A percentile compares a stretch with the other conserved stretches of the same genome.
phyloP scores from a whole-genome alignment of 2,797 vertebrate species.

The Sphenopsis melanotis region DNA sequence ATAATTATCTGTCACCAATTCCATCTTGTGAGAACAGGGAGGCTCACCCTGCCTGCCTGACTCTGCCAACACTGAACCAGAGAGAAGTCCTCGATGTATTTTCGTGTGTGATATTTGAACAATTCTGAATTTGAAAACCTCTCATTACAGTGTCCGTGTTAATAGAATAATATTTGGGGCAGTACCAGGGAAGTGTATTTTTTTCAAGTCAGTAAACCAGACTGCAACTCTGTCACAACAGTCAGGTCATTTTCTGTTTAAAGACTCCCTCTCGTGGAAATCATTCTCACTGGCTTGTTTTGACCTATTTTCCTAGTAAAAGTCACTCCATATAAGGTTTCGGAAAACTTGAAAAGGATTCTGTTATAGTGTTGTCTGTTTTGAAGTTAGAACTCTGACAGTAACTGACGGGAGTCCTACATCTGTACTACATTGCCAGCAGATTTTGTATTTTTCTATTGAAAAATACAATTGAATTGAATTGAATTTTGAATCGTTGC shows the following conservation, averaged over 20 bases:
- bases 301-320: constrained; percentile 31
- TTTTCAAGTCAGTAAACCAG: neutral
- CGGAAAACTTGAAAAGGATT: neutral
- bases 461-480: too few species aligned
- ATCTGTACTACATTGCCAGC: neutral
- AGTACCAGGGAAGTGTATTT: neutral
- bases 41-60: accelerated
- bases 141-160: neutral
- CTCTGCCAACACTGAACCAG: neutral
- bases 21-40: neutral
- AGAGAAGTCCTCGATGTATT: accelerated
- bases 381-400: neutral
- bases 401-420: neutral
- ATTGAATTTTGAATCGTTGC: neutral
- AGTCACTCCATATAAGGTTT: constrained; percentile 12
- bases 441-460: neutral
- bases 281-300: neutral
- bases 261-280: constrained; percentile 57
- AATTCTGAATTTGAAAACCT: neutral
- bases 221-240: neutral
- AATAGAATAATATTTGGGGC: neutral
- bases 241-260: neutral
- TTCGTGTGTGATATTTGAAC: neutral
- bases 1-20: neutral
- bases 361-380: accelerated